A percentile compares a stretch with the other conserved stretches of the same genome.
These are phyloP conservation scores for Sebastes reedi DNA, from an alignment of 2,797 vertebrate species.

Conservation along the genomic window DNA sequence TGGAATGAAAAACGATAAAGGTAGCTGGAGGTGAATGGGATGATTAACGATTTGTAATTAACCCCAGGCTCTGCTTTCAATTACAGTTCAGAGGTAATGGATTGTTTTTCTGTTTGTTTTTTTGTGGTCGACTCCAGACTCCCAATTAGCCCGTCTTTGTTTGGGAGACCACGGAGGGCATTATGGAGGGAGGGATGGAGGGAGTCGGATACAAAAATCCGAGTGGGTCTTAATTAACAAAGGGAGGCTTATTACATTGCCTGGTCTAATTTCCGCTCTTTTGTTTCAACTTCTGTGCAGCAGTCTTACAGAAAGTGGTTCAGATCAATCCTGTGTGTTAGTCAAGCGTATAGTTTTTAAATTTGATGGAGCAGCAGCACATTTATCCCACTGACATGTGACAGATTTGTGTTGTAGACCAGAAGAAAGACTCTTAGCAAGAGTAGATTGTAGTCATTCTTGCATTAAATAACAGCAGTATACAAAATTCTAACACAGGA, in stretches of 20 bases:
- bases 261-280: conserved; percentile 6
- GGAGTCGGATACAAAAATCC: not conserved
- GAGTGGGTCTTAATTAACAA: conserved; percentile 22
- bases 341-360: not conserved
- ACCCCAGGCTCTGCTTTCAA: conserved; percentile 53
- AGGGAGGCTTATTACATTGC: not conserved
- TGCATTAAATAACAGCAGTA: too few species aligned
- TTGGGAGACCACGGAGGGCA: not conserved
- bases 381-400: not conserved
- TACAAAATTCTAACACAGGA: not conserved
- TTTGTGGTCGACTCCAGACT: conserved; percentile 38
- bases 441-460: not conserved
- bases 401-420: not conserved
- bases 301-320: not conserved
- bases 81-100: conserved; percentile 62
- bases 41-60: conserved; percentile 67
- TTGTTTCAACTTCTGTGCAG: not conserved
- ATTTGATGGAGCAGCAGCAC: not conserved
- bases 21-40: conserved; percentile 19
- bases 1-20: conserved; percentile 37
- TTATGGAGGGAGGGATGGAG: not conserved
- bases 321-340: not conserved
- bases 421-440: not conserved
- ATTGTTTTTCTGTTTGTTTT: conserved; percentile 43
- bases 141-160: conserved; percentile 61